phyloP scores from a whole-genome alignment of 2,113 vertebrate genomes.

The Megaceryle torquata region DNA sequence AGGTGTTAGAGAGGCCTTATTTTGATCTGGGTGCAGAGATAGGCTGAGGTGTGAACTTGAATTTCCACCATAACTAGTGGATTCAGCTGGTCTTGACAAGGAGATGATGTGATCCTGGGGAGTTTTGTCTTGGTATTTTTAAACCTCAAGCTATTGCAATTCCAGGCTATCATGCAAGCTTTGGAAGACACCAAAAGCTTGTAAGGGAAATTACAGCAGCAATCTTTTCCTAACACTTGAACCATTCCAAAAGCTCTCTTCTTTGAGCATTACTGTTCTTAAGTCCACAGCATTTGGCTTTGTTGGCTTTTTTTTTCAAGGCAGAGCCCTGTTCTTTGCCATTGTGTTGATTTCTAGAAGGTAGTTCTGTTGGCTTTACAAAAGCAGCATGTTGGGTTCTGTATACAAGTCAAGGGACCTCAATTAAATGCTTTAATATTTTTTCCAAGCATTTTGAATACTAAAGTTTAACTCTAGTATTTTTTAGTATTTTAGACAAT shows the following conservation, averaged over 20 bases:
- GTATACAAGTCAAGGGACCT: not conserved
- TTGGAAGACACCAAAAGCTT: not conserved
- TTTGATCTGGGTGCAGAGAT: not conserved
- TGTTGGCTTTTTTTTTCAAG: not conserved
- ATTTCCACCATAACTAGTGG: not conserved
- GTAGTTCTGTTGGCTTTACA: not conserved
- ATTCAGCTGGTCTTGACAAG: not conserved
- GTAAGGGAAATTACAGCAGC: not conserved
- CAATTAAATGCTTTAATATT: not conserved
- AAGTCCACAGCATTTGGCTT: not conserved
- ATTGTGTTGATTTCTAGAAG: not conserved
- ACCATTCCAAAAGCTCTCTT: not conserved
- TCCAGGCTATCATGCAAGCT: not conserved
- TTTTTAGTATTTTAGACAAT: too few relatives aligned
- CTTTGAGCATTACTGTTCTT: not conserved
- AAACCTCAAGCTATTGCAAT: not conserved
- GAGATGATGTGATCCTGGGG: not conserved
- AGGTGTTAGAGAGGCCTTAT: not conserved
- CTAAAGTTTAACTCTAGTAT: not conserved
- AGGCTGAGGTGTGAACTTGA: constrained; percentile 12
- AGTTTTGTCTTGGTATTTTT: constrained; percentile 4
- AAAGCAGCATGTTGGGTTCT: not conserved
- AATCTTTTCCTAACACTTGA: not conserved
- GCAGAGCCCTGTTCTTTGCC: not conserved
- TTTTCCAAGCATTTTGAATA: not conserved